Evolutionary conservation across 2,888 invertebrate genomes (phyloP).

Genomic region (Nematopogon swammerdamellus): DNA sequence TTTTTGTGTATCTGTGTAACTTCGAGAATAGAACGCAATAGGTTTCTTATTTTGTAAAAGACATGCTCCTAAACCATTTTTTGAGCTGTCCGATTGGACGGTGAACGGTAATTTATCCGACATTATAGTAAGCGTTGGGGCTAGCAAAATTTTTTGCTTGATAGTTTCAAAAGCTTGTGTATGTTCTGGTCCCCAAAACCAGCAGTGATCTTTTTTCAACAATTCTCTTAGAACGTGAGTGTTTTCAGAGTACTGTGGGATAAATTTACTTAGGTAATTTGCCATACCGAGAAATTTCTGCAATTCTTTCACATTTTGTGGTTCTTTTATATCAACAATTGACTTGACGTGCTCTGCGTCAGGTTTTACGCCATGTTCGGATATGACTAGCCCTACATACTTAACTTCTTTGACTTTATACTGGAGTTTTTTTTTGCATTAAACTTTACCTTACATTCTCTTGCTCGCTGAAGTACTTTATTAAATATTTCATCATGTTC

Average conservation of each 20-base stretch:
- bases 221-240: constrained; percentile 1
- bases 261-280: constrained; percentile 14
- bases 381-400: constrained; percentile 16
- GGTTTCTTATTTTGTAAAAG: constrained; percentile 9
- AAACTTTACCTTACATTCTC: constrained; percentile 17
- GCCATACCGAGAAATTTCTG: constrained; percentile 17
- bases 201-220: constrained; percentile 1
- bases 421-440: constrained; percentile 17
- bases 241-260: constrained; percentile 12
- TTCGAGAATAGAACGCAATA: constrained; percentile 16
- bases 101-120: constrained; percentile 1
- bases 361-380: constrained; percentile 12
- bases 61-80: constrained; percentile 14
- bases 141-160: neutral
- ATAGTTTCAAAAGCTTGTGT: neutral
- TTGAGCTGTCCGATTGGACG: constrained; percentile 9
- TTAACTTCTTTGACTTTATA: constrained; percentile 14
- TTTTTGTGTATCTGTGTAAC: constrained; percentile 15
- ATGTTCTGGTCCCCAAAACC: constrained; percentile 3
- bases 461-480: constrained; percentile 15
- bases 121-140: constrained; percentile 3
- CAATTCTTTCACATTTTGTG: constrained; percentile 15
- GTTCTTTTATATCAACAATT: constrained; percentile 9
- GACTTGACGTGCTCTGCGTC: constrained; percentile 4
- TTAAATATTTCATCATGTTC: constrained; percentile 15